A percentile compares a stretch with the other conserved stretches of the same genome.
These are phyloP conservation scores for Alcis repandata DNA, from an alignment of 2,888 invertebrate genomes.

Conservation along the genomic window DNA sequence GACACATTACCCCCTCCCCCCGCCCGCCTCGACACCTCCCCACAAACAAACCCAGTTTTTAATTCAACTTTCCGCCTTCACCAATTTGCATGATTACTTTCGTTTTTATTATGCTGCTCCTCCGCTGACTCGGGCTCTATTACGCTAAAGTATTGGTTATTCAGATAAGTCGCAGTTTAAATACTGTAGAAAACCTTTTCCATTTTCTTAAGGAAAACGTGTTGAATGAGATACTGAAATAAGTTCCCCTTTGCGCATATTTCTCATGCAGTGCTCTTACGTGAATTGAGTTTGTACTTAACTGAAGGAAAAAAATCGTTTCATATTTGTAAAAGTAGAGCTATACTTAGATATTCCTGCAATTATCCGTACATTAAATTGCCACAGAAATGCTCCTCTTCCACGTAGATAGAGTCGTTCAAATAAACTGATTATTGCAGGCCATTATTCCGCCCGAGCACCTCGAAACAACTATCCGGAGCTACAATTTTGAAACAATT, in stretches of 20 bases:
- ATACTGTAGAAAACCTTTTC: conserved; percentile 47
- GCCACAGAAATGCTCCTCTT: conserved; percentile 5
- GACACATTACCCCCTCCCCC: conserved; percentile 76
- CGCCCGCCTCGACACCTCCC: conserved; percentile 42
- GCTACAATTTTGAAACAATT: conserved; percentile 85
- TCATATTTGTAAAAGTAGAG: neutral
- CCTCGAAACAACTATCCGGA: conserved; percentile 63
- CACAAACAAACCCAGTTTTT: conserved; percentile 77
- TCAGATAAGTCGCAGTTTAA: conserved; percentile 58
- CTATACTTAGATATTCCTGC: neutral
- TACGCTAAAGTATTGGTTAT: conserved; percentile 64
- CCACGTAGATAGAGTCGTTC: conserved; percentile 30
- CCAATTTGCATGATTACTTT: conserved; percentile 87
- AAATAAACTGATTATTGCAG: conserved; percentile 45
- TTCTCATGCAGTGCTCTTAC: conserved; percentile 25
- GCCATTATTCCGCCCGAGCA: conserved; percentile 47
- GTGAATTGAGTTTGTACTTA: conserved; percentile 7
- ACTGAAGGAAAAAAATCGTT: neutral
- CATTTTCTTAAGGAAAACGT: conserved; percentile 43
- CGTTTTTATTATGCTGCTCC: conserved; percentile 82
- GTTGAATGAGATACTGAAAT: conserved; percentile 37
- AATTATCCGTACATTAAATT: conserved; percentile 3
- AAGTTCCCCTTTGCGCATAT: conserved; percentile 29
- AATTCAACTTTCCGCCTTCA: conserved; percentile 84
- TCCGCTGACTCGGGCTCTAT: conserved; percentile 62